Evolutionary conservation across 2,888 invertebrate species (phyloP).

Genomic region (Oxytorus armatus): DNA sequence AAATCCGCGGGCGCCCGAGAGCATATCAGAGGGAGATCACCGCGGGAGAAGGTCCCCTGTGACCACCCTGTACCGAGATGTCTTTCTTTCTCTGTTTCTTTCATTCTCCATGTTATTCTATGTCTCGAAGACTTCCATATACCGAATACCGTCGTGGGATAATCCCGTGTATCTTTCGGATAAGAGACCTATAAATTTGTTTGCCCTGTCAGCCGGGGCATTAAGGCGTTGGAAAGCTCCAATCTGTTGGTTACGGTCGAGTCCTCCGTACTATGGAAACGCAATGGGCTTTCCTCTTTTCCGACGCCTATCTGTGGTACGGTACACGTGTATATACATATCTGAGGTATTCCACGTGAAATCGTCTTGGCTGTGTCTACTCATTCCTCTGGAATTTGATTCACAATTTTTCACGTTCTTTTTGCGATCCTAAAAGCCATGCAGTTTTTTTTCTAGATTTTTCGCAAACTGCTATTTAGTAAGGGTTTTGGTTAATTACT

Average conservation of each 20-base stretch:
- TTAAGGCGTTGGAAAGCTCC: constrained; percentile 79
- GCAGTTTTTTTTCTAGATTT: too few species aligned
- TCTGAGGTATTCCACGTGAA: too few species aligned
- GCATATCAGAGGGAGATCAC: constrained; percentile 59
- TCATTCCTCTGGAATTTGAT: too few species aligned
- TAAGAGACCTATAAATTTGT: constrained; percentile 84
- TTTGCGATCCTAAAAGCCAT: too few species aligned
- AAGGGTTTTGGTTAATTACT: too few species aligned
- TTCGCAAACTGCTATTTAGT: too few species aligned
- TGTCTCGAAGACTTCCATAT: constrained; percentile 29
- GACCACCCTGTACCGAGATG: constrained; percentile 49
- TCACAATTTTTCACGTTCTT: too few species aligned
- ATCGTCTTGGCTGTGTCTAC: too few species aligned
- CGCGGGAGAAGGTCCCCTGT: constrained; percentile 66
- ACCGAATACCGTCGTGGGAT: constrained; percentile 73
- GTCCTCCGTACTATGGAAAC: constrained; percentile 72
- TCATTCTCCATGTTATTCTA: constrained; percentile 39
- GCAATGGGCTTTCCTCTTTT: constrained; percentile 63
- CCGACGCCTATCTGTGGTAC: constrained; percentile 1
- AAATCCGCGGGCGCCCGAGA: constrained; percentile 45
- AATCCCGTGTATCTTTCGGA: constrained; percentile 83
- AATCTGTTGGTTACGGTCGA: constrained; percentile 78
- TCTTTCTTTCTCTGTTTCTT: constrained; percentile 46
- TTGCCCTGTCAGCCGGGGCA: constrained; percentile 81
- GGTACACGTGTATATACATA: constrained; percentile 22